Conservation (phyloP, 2,797 vertebrate genomes). For the Tokudaia muenninki region DNA sequence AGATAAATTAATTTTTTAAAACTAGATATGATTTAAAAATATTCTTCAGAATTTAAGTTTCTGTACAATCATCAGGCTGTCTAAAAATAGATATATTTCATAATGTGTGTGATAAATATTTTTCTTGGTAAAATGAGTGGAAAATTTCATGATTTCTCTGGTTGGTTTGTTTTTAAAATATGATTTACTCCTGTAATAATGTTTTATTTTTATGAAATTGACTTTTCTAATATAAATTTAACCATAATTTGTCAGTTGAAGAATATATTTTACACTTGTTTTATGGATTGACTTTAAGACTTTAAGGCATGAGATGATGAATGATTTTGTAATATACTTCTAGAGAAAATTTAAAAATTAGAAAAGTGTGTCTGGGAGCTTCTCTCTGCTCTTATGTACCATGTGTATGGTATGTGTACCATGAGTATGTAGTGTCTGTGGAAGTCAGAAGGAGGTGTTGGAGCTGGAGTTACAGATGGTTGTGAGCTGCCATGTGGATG, state of each 20-base stretch:
- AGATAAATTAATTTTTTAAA: conserved; percentile 48
- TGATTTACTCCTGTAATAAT: conserved; percentile 20
- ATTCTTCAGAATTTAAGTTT: conserved; percentile 59
- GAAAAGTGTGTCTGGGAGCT: not conserved
- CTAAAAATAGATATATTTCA: conserved; percentile 36
- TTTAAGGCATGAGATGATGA: not conserved
- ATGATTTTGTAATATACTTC: conserved; percentile 53
- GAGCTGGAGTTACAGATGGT: not conserved
- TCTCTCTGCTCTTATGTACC: not conserved
- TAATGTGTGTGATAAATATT: conserved; percentile 38
- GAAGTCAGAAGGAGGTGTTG: not conserved
- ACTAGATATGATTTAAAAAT: conserved; percentile 51
- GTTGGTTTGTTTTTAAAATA: conserved; percentile 19
- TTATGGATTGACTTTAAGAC: conserved; percentile 61
- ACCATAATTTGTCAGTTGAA: conserved; percentile 31
- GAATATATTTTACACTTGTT: conserved; percentile 49
- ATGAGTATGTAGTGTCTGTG: not conserved
- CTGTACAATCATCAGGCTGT: not conserved
- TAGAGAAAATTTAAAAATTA: not conserved
- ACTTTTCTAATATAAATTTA: conserved; percentile 11
- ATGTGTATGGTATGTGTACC: not conserved
- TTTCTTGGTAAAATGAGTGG: conserved; percentile 48
- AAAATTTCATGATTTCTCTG: conserved; percentile 17
- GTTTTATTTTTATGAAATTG: conserved; percentile 54
- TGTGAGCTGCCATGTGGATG: not conserved